Conservation (phyloP, 2,113 vertebrate genomes). For the Suricata suricatta region DNA sequence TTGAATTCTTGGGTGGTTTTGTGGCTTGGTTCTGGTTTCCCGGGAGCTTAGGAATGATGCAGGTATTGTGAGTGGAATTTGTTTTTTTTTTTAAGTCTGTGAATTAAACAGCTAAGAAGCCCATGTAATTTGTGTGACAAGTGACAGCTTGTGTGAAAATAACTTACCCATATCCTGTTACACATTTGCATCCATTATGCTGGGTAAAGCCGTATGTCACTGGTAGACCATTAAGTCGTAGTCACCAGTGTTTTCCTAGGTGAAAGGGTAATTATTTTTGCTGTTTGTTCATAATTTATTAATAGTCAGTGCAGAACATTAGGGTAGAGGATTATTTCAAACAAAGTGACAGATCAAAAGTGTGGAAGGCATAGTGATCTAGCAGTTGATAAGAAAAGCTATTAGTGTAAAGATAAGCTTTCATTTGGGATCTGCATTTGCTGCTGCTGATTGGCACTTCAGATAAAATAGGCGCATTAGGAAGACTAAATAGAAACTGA, state of each 20-base stretch:
- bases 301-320: conserved; percentile 83
- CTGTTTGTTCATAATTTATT: conserved; percentile 86
- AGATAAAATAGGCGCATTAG: conserved; percentile 6
- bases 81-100: conserved; percentile 31
- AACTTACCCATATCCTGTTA: conserved; percentile 75
- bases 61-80: conserved; percentile 16
- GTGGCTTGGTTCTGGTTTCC: background rate
- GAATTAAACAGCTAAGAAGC: conserved; percentile 69
- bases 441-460: conserved; percentile 38
- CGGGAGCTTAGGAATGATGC: background rate
- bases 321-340: conserved; percentile 82
- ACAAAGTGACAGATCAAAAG: conserved; percentile 80
- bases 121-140: conserved; percentile 73
- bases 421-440: conserved; percentile 53
- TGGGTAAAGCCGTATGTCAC: conserved; percentile 76
- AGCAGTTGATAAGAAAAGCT: conserved; percentile 77
- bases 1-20: background rate
- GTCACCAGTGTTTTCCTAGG: conserved; percentile 83
- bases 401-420: conserved; percentile 75
- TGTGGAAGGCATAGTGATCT: conserved; percentile 76
- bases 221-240: conserved; percentile 70
- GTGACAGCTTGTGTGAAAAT: conserved; percentile 79
- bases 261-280: conserved; percentile 86
- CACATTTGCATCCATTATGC: conserved; percentile 81
- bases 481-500: background rate